Evolutionary conservation across 2,113 vertebrate genomes (phyloP).

Genomic region (Crotalus helleri): DNA sequence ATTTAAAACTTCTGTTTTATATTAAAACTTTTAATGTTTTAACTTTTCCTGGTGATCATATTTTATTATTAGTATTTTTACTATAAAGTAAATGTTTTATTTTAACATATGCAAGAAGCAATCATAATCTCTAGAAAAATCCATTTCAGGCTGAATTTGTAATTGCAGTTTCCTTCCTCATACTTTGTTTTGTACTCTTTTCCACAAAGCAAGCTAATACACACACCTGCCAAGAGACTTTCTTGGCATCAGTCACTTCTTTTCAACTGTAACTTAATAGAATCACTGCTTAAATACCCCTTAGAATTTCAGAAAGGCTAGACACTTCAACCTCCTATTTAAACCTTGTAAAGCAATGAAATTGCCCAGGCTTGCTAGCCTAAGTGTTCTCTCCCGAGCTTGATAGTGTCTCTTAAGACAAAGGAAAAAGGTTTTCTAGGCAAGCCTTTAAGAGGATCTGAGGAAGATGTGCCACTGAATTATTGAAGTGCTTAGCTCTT

Average conservation of each 20-base stretch:
- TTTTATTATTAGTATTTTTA: background rate
- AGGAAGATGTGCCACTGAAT: conserved; percentile 46
- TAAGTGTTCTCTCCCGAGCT: conserved; percentile 6
- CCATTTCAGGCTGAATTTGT: background rate
- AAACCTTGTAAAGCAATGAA: background rate
- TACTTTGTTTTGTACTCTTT: conserved; percentile 13
- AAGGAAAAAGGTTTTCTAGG: conserved; percentile 11
- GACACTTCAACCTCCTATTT: background rate
- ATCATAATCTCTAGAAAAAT: background rate
- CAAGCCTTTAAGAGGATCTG: conserved; percentile 18
- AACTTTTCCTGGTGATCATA: too few species aligned
- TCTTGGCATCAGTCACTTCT: conserved; percentile 12
- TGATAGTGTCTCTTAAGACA: conserved; percentile 22
- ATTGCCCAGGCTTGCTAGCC: background rate
- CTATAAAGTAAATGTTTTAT: background rate
- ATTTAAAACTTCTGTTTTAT: too few species aligned
- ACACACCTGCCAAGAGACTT: conserved; percentile 8
- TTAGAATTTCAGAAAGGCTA: background rate
- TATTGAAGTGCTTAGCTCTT: conserved; percentile 50
- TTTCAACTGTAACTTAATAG: conserved; percentile 20
- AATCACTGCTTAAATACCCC: background rate
- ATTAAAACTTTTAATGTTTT: too few species aligned
- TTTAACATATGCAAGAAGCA: background rate
- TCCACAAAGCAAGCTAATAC: background rate
- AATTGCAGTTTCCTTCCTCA: background rate